Evolutionary conservation across 2,888 invertebrate species (phyloP), one percentile per base, ranked within the genome.

Genomic region (Entomobrya proxima): DNA sequence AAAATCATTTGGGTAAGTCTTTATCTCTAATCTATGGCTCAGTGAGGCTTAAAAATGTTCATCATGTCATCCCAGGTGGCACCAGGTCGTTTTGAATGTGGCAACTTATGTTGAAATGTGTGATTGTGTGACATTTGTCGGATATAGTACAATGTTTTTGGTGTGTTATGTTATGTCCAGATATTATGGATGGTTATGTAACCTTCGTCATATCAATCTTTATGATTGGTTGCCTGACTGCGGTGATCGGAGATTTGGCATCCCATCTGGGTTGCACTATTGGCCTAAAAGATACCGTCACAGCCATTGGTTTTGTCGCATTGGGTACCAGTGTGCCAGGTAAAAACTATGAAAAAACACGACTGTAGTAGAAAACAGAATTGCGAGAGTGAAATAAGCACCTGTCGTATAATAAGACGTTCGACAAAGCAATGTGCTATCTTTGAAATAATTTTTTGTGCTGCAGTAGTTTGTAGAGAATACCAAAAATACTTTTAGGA

Each of bases 251-350:
- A 47, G 94, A 94, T 91, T 91, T 94, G 83, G 94, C 94, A 9
- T 92, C 93, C 5, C 92, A 93, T 89, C 94, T 94, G 91, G 94
- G 94, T 44, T 94, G 94, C 91, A 94, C 94, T 47, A 92, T 94
- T 80, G 87, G 87, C 52, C 91, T 94, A 32, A 93, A 93, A 91
- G 94, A 94, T 91, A 91, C 93, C 6, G 93, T 94, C 37, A 94
- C 94, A 18, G 94, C 94, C 78, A 93, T 94, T 89, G 93, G 94
- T 18, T 93, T 94, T 90, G 94, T 94, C 5, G 94, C 94, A 21
- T 92, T 94, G 80, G 94, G 94, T 88, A 94, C 94, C 13, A 93
- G 93, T 91, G 92, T 94, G 64, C 94, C 94, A 92, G 93, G 93
- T 93, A 91, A 90, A 86, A 35, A 58, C 58, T 27, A 47, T n/a